A percentile compares a stretch with the other conserved stretches of the same genome.
These are phyloP conservation scores for Acanthochromis polyacanthus DNA, from an alignment of 2,113 vertebrate genomes.

Conservation along the genomic window DNA sequence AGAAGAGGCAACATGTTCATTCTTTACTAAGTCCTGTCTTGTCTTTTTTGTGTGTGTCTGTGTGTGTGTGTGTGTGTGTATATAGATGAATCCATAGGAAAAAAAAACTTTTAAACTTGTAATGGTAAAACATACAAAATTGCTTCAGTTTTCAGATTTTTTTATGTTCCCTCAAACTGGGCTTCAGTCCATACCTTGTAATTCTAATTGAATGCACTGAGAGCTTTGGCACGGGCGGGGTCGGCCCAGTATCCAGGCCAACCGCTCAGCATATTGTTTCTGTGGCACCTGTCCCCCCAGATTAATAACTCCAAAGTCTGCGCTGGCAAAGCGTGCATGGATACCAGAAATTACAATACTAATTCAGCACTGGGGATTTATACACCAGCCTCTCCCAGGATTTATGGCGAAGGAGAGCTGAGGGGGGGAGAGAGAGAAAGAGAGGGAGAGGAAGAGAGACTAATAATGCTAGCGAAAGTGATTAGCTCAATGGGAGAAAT, in stretches of 20 bases:
- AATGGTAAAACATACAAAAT: conserved; percentile 27
- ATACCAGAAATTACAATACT: conserved; percentile 82
- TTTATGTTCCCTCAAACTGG: conserved; percentile 58
- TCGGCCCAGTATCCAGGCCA: conserved; percentile 70
- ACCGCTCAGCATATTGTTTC: conserved; percentile 78
- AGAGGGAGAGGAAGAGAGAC: conserved; percentile 53
- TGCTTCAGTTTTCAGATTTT: conserved; percentile 27
- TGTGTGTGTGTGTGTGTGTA: no score
- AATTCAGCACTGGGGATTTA: conserved; percentile 82
- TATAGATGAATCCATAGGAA: no score
- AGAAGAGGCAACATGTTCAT: not conserved
- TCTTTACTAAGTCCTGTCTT: not conserved
- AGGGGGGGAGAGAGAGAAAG: conserved; percentile 25
- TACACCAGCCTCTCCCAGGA: conserved; percentile 67
- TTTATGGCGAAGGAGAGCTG: conserved; percentile 70
- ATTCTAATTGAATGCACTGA: conserved; percentile 75
- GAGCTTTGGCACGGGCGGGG: conserved; percentile 65
- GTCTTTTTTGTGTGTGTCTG: not conserved
- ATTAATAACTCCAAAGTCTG: conserved; percentile 79
- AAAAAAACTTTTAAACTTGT: conserved; percentile 18
- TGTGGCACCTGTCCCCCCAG: conserved; percentile 76
- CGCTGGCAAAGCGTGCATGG: conserved; percentile 71
- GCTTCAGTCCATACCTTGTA: conserved; percentile 65
- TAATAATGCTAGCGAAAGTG: conserved; percentile 80
- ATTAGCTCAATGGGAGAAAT: conserved; percentile 84